These are phyloP conservation scores for human (Homo sapiens) DNA, from an alignment of 2,113 vertebrate genomes.

Conservation along the genomic window DNA sequence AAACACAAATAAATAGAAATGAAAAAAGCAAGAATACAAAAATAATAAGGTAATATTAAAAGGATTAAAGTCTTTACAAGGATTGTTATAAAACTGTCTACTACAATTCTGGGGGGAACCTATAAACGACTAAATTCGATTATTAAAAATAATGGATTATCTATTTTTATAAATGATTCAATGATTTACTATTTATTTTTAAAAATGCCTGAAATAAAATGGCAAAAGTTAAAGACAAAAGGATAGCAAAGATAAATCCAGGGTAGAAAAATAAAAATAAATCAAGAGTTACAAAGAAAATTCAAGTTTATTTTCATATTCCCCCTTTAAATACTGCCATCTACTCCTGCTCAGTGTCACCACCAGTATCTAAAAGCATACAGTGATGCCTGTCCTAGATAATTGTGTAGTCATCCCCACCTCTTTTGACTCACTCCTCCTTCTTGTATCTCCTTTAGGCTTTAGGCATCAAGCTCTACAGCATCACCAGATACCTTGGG, in stretches of 20 bases:
- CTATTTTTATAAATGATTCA: conserved; percentile 9
- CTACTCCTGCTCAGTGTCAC: background rate
- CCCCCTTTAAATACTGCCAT: background rate
- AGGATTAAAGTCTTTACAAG: background rate
- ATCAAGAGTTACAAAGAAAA: background rate
- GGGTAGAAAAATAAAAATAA: background rate
- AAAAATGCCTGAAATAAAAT: conserved; percentile 22
- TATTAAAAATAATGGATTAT: background rate
- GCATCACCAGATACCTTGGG: background rate
- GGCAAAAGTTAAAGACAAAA: background rate
- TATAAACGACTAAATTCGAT: background rate
- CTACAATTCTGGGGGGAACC: background rate
- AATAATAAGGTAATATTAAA: conserved; percentile 31
- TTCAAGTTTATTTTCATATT: background rate
- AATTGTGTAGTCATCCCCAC: background rate
- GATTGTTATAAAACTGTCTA: background rate
- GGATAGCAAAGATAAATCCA: background rate
- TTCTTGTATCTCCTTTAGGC: background rate
- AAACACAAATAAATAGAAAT: background rate
- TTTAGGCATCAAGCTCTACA: background rate
- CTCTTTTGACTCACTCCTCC: background rate
- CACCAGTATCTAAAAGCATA: background rate
- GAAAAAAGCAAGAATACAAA: background rate
- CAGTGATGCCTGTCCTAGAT: background rate
- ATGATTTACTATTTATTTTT: background rate